A percentile compares a stretch with the other conserved stretches of the same genome.
Evolutionary conservation across 2,888 invertebrate species (phyloP).

Genomic region (Drepana falcataria): DNA sequence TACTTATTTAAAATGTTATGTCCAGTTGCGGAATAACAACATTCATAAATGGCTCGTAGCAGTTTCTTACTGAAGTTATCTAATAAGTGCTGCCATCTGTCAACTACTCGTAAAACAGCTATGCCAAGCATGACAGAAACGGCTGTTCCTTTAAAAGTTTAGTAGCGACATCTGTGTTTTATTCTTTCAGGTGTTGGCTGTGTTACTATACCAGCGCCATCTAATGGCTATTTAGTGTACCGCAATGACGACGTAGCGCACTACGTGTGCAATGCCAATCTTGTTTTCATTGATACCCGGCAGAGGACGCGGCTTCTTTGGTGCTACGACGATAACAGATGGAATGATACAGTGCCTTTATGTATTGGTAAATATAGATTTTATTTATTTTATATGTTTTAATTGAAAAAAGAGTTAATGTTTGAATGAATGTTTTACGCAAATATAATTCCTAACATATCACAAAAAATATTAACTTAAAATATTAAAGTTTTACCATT

Average conservation of each 20-base stretch:
- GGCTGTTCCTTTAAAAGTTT: not conserved
- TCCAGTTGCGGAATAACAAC: too few relatives aligned
- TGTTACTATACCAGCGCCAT: slow-evolving; percentile 80
- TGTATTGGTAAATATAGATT: slow-evolving; percentile 45
- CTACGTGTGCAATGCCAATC: slow-evolving; percentile 84
- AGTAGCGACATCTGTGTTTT: slow-evolving; percentile 25
- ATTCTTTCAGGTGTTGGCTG: slow-evolving; percentile 81
- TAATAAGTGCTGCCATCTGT: slow-evolving; percentile 21
- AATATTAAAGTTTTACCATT: too few relatives aligned
- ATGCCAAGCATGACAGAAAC: too few relatives aligned
- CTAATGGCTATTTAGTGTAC: slow-evolving; percentile 83
- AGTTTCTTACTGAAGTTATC: not conserved
- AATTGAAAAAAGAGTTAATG: too few relatives aligned
- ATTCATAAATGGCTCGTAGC: too few relatives aligned
- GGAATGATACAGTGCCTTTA: slow-evolving; percentile 81
- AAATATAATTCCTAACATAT: too few relatives aligned
- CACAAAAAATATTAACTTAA: too few relatives aligned
- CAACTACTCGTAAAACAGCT: too few relatives aligned
- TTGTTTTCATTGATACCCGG: slow-evolving; percentile 83
- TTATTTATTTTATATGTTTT: too few relatives aligned
- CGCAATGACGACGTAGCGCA: slow-evolving; percentile 82
- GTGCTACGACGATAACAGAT: slow-evolving; percentile 82
- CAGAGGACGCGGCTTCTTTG: slow-evolving; percentile 79
- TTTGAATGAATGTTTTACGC: too few relatives aligned
- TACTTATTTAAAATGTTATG: too few relatives aligned